Base-by-base conservation (phyloP, 2,113 vertebrate genomes). In the Elachura formosa region DNA sequence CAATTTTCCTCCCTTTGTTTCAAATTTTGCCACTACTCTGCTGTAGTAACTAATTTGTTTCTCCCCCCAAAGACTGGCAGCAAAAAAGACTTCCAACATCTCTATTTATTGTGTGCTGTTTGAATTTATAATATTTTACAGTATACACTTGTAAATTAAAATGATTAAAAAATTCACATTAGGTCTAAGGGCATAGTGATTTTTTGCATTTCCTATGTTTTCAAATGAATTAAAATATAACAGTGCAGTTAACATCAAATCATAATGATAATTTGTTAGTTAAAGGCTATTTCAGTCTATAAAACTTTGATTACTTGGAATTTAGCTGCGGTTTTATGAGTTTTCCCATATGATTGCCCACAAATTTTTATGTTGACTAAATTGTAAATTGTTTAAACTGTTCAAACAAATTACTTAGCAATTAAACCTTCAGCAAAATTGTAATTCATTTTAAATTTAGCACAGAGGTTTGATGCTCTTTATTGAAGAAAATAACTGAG, bases 251-350 rank as follows among this genome's bases (percentile, higher is more conserved):
- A 98, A 98, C 98, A 99, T 99, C 98, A 99, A 99, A 98, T 98
- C 97, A 98, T 99, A 99, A 99, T 99, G 98, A 99, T 99, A 99
- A 99, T 99, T 98, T 99, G 98, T 99, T 99, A 98, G 98, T 99
- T 99, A 99, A 99, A 98, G 98, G 98, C 98, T 98, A 99, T 99
- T 97, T 98, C 98, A 98, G 98, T 99, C 98, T 98, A 99, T 99
- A 99, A 99, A 99, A 99, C 98, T 99, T 99, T 99, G 99, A 99
- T 99, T 99, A 99, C 98, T 98, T 98, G 98, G 98, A 99, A 98
- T 99, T 99, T 99, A 99, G 98, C 98, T 98, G 98, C 90, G 98
- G 98, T 99, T 99, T 99, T 98, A 99, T 99, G 98, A 98, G 98
- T 98, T 98, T 98, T 98, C 98, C 98, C 97, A 98, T 98, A 98